These are phyloP conservation scores for Carcharodon carcharias DNA, from an alignment of 2,797 vertebrate genomes.

Conservation along the genomic window DNA sequence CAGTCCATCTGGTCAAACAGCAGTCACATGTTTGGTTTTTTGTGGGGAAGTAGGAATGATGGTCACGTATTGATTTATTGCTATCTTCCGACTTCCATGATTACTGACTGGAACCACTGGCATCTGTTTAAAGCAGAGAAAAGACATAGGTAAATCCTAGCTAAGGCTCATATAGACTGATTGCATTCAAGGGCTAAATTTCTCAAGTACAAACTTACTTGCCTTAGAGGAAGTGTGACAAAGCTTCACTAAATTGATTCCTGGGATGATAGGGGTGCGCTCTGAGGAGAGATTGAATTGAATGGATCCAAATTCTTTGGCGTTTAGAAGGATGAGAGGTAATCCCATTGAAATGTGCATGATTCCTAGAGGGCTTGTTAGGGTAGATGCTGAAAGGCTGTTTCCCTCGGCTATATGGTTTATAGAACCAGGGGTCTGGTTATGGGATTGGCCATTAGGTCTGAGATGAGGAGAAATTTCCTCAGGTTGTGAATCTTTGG, in stretches of 20 bases:
- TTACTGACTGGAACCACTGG: not conserved
- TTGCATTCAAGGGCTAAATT: not conserved
- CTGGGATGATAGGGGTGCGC: not conserved
- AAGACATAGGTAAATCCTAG: not conserved
- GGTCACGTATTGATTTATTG: not conserved
- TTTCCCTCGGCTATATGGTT: not conserved
- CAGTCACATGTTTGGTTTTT: slow-evolving; percentile 1
- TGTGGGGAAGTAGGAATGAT: not conserved
- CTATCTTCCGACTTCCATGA: not conserved
- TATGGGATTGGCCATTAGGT: not conserved
- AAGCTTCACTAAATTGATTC: not conserved
- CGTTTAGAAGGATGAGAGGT: not conserved
- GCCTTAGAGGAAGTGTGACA: not conserved
- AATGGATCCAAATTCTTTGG: not conserved
- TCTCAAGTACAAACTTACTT: not conserved
- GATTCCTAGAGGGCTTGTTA: not conserved
- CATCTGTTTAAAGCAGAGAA: not conserved
- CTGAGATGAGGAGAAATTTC: not conserved
- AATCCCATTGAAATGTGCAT: not conserved
- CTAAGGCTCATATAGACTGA: not conserved
- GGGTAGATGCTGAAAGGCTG: not conserved
- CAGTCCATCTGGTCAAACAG: not conserved
- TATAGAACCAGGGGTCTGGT: not conserved
- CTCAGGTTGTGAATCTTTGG: not conserved
- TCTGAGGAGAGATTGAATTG: not conserved